Percentiles rank a stretch among this genome's conserved stretches.
Conservation (phyloP, 35 echinoderm and acorn worm species). For the Lytechinus pictus region DNA sequence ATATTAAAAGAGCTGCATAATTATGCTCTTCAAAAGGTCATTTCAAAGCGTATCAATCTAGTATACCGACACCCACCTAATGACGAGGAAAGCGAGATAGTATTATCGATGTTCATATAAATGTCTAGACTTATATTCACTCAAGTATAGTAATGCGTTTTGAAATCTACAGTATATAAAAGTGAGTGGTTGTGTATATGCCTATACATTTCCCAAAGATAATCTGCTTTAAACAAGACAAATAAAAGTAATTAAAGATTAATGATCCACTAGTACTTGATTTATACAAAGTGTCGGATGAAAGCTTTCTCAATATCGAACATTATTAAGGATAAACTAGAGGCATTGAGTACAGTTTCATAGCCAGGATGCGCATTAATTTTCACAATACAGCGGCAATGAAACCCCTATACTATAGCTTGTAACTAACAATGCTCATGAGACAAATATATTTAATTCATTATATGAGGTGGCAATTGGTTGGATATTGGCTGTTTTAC, state of each 20-base stretch:
- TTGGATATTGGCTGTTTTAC: too few relatives aligned
- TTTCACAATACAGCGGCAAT: too few relatives aligned
- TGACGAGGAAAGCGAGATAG: not conserved
- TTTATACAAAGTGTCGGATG: not conserved
- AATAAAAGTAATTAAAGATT: not conserved
- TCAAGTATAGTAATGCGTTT: not conserved
- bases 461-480: too few relatives aligned
- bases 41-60: not conserved
- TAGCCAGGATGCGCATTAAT: too few relatives aligned
- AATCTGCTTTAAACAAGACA: not conserved
- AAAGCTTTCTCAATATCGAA: not conserved
- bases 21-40: not conserved
- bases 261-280: too few relatives aligned
- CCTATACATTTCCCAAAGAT: not conserved
- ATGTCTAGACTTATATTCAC: not conserved
- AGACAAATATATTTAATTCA: too few relatives aligned
- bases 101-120: not conserved
- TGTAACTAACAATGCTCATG: too few relatives aligned
- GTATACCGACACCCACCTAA: not conserved
- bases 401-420: too few relatives aligned
- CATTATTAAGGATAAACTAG: too few relatives aligned
- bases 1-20: not conserved
- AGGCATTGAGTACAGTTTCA: too few relatives aligned
- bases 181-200: not conserved
- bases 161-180: not conserved